Evolutionary conservation across 2,797 vertebrate species (phyloP), one percentile per base, ranked within the genome.

Genomic region (Centropyge bicolor): DNA sequence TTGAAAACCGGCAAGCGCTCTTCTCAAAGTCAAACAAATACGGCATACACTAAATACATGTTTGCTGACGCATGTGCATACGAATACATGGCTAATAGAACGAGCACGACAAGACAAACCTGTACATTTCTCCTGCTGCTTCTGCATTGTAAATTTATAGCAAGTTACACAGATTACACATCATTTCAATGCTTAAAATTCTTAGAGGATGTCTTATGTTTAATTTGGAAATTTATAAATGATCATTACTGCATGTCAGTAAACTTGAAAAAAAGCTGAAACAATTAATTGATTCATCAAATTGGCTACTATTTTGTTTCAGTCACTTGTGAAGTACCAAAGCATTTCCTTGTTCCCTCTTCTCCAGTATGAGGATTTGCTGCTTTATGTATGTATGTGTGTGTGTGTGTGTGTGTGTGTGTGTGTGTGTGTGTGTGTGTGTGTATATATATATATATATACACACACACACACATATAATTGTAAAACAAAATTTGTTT

Each of bases 21-120:
- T 49, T 62, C 73, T 78, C 76, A 89, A 87, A 86, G 80, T 85
- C 89, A 80, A 59, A 66, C 76, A 16, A 76, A 59, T 24, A 69
- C 65, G 69, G 41, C 14, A 48, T 71, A 70, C 6, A 1, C 52
- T 17, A 64, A 71, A 72, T 40, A 36, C 80, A 82, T 49, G 56
- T 36, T 8, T 61, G 67, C 64, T 54, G 71, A 84, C 48, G 31
- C 38, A 22, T 48, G 67, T 66, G 22, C 46, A 51, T 16, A 72
- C 11, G 55, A 27, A 83, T 46, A 76, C n/a, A 16, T 10, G 5
- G 10, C n/a, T 56, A 20, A 67, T 56, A 36, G 24, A 72, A 48
- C 3, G 7, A 35, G 35, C 17, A 51, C 13, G 6, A n/a, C 5
- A 69, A 68, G 46, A 20, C 35, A 43, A 51, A 10, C 2, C 10